These are phyloP conservation scores for Athene cunicularia DNA, from an alignment of 2,113 vertebrate species.

Conservation along the genomic window DNA sequence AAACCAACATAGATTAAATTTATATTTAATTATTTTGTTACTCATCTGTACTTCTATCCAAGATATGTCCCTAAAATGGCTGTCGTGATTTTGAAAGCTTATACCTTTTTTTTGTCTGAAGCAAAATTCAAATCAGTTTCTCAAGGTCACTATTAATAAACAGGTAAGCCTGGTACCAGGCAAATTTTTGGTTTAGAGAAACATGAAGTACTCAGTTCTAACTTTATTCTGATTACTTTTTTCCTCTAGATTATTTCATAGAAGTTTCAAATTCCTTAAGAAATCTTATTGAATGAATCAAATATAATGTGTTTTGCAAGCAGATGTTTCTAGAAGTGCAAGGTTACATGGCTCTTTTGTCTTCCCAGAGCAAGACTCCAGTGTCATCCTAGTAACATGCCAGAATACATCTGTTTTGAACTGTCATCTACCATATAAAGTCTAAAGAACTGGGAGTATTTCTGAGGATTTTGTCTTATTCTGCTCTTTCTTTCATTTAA, in stretches of 20 bases:
- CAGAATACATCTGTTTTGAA: neutral
- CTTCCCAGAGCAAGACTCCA: neutral
- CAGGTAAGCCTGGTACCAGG: neutral
- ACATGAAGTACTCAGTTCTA: neutral
- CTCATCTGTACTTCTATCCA: neutral
- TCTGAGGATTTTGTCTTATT: neutral
- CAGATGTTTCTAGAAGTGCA: neutral
- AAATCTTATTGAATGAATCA: neutral
- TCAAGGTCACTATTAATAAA: neutral
- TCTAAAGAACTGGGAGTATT: neutral
- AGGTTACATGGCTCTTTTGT: neutral
- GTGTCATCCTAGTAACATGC: neutral
- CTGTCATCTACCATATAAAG: neutral
- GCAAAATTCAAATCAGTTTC: neutral
- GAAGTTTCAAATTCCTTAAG: neutral
- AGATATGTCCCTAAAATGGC: neutral
- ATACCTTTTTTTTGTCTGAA: neutral
- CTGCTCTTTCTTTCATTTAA: neutral
- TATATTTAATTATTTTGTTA: constrained; percentile 33
- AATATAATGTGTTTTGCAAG: neutral
- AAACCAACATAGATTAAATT: neutral
- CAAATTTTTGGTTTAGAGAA: neutral
- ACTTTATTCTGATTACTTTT: neutral
- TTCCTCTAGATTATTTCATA: neutral
- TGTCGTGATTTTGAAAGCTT: neutral